Evolutionary conservation across 2,113 vertebrate genomes (phyloP), one percentile per base, ranked within the genome.

Genomic region (Eurystomus gularis): DNA sequence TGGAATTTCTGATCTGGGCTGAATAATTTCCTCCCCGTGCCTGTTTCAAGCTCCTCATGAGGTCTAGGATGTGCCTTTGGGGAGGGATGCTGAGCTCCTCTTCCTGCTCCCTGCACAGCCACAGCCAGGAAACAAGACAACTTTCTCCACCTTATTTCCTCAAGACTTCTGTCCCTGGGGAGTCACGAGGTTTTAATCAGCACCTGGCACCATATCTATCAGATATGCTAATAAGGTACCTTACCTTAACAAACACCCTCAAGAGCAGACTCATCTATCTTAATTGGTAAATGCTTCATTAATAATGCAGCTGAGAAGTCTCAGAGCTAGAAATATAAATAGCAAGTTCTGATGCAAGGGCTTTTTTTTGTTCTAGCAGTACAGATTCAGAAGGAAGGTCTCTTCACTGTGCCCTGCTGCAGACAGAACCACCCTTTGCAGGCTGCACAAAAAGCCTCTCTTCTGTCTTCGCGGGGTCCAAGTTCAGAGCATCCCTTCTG

Each of bases 241-340:
- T 98, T 97, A 98, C 97, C 98, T 97, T 96, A 98, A 97, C 97
- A 98, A 98, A 98, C 94, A 98, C 96, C 97, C 98, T 98, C 95
- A 98, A 97, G 97, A 98, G 97, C 93, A 96, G 97, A 93, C 97
- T 98, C 97, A 97, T 97, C 95, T 96, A 94, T 97, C 95, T 96
- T 98, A 98, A 98, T 98, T 98, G 98, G 97, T 97, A 97, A 97
- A 97, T 6, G 95, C 93, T 98, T 98, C 96, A 95, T 98, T 98
- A 98, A 98, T 98, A 98, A 98, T 98, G 97, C 96, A 98, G 93
- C 95, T 88, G 85, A 92, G 90, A 84, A 97, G 94, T 95, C 90
- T 96, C 95, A 95, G 91, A 90, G 87, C 89, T 95, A 78, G 88
- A 97, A 96, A 92, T 97, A 96, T 94, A 97, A 96, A 97, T 97